phyloP scores from a whole-genome alignment of 2,888 invertebrate genomes.

The Cheilosia soror region DNA sequence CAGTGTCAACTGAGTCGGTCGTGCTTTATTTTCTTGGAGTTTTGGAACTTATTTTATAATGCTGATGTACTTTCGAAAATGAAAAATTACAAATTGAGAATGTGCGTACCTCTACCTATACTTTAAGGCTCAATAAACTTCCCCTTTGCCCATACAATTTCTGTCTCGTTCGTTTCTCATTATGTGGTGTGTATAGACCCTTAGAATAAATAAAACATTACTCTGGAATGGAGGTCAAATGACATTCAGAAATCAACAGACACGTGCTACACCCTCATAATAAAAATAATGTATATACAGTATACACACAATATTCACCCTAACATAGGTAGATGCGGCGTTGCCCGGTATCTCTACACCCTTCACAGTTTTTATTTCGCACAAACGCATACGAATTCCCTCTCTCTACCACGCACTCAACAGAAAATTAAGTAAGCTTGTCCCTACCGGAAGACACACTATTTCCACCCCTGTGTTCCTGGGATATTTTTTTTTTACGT shows the following conservation, averaged over 20 bases:
- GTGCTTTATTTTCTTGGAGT: no score
- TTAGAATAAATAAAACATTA: conserved; percentile 56
- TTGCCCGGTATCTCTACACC: not conserved
- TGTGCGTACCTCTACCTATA: no score
- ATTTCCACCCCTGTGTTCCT: conserved; percentile 1
- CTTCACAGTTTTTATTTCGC: conserved; percentile 4
- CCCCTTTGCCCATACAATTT: no score
- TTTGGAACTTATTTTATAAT: no score
- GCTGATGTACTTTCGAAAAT: no score
- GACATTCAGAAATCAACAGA: conserved; percentile 50
- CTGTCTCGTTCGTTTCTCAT: no score
- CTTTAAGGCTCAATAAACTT: no score
- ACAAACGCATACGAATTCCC: not conserved
- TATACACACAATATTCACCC: not conserved
- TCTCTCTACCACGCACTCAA: conserved; percentile 4
- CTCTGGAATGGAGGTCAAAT: conserved; percentile 39
- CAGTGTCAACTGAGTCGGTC: no score
- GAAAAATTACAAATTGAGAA: no score
- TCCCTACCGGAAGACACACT: conserved; percentile 14
- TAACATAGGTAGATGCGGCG: not conserved
- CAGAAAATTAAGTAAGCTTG: conserved; percentile 15
- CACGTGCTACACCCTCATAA: conserved; percentile 52
- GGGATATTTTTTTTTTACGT: conserved; percentile 9
- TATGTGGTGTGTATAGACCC: no score
- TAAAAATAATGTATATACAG: not conserved